phyloP scores from a whole-genome alignment of 2,888 invertebrate genomes.

The Auanema sp. region DNA sequence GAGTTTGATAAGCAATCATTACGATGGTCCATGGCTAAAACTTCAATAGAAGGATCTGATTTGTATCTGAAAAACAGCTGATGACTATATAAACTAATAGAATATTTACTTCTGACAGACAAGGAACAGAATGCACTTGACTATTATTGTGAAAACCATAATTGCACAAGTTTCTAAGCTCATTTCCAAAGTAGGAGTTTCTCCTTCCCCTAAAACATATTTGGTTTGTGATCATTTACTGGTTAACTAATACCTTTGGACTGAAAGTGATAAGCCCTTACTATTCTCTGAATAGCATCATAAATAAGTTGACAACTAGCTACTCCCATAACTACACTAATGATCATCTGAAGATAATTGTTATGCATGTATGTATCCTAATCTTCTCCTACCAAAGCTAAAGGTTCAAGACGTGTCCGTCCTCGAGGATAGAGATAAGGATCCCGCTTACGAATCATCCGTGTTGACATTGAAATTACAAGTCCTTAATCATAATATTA shows the following conservation, averaged over 20 bases:
- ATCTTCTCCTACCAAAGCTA: constrained; percentile 63
- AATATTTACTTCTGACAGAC: constrained; percentile 52
- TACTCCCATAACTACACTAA: constrained; percentile 68
- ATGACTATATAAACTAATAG: constrained; percentile 5
- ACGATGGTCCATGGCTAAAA: constrained; percentile 67
- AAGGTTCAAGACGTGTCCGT: constrained; percentile 66
- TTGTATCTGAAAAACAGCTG: constrained; percentile 45
- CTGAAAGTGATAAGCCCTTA: constrained; percentile 13
- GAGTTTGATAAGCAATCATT: constrained; percentile 68
- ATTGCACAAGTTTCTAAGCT: constrained; percentile 52
- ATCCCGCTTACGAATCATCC: constrained; percentile 66
- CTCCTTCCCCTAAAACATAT: constrained; percentile 9
- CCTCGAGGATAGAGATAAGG: constrained; percentile 68
- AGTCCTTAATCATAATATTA: constrained; percentile 17
- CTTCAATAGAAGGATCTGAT: constrained; percentile 63
- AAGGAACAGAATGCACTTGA: constrained; percentile 53
- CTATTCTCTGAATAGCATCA: constrained; percentile 43
- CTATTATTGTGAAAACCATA: constrained; percentile 58
- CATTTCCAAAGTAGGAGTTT: constrained; percentile 47
- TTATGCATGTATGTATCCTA: neutral
- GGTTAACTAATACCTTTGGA: neutral
- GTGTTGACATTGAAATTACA: constrained; percentile 28
- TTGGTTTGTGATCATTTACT: constrained; percentile 18
- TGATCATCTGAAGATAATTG: constrained; percentile 52
- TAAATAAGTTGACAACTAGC: constrained; percentile 66